A percentile compares a stretch with the other conserved stretches of the same genome.
These are phyloP conservation scores for Cochlearius cochlearius DNA, from an alignment of 2,113 vertebrate species.

Conservation along the genomic window DNA sequence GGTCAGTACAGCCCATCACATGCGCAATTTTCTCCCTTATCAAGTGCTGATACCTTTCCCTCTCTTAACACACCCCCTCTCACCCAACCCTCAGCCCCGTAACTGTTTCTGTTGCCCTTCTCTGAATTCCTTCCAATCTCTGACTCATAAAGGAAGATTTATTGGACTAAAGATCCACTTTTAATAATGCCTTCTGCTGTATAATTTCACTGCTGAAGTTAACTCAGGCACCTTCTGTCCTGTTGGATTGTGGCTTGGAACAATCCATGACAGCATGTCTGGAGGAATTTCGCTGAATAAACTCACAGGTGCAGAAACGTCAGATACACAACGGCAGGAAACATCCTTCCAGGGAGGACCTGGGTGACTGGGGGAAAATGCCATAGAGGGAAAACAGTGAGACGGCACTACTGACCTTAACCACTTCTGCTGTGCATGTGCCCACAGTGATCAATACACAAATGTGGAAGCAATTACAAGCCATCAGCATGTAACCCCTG, in stretches of 20 bases:
- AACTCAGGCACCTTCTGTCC: constrained; percentile 37
- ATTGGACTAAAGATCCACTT: neutral
- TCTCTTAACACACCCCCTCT: neutral
- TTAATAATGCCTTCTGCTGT: constrained; percentile 34
- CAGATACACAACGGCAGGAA: neutral
- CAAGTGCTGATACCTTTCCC: neutral
- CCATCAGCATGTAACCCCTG: neutral
- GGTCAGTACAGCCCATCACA: neutral
- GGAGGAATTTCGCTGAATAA: constrained; percentile 3
- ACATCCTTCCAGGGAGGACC: neutral
- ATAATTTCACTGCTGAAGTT: constrained; percentile 26
- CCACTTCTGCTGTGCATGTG: neutral
- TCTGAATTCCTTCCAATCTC: constrained; percentile 7
- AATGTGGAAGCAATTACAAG: neutral
- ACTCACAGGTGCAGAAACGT: neutral
- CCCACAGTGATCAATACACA: neutral
- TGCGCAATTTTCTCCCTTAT: neutral
- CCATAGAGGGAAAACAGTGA: neutral
- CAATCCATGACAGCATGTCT: neutral
- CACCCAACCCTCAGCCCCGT: neutral
- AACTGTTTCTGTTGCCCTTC: neutral
- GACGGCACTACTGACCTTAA: neutral
- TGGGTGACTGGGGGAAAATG: neutral
- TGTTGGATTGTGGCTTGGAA: constrained; percentile 5
- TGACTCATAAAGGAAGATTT: constrained; percentile 23